A percentile compares a stretch with the other conserved stretches of the same genome.
Evolutionary conservation across 2,113 vertebrate genomes (phyloP).

Genomic region (Elachura formosa): DNA sequence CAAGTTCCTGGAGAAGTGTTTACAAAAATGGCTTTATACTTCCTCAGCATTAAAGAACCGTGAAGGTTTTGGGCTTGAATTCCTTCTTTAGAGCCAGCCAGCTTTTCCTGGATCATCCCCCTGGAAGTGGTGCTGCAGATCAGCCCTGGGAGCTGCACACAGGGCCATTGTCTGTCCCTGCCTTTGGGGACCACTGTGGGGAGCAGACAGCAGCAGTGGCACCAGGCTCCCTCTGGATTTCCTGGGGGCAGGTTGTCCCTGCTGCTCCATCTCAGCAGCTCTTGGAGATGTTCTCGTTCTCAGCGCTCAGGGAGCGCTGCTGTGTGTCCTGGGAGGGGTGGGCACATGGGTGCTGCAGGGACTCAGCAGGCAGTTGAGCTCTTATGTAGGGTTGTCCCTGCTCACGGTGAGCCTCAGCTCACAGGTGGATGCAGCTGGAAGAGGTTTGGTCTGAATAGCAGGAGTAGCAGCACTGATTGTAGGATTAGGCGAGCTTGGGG

Average conservation of each 20-base stretch:
- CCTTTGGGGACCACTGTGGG: background rate
- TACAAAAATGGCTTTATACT: background rate
- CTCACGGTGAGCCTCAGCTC: background rate
- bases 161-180: background rate
- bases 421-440: background rate
- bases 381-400: background rate
- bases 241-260: background rate
- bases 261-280: background rate
- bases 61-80: background rate
- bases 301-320: background rate
- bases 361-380: background rate
- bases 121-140: background rate
- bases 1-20: slow-evolving; percentile 36
- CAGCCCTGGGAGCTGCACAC: background rate
- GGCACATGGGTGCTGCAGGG: background rate
- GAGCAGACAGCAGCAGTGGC: fast-evolving
- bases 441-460: background rate
- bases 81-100: background rate
- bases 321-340: background rate
- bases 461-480: background rate
- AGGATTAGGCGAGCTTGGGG: background rate
- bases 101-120: background rate
- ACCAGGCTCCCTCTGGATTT: background rate
- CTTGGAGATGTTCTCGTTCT: fast-evolving
- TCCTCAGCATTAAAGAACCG: background rate